These are phyloP conservation scores for Chelmon rostratus DNA, from an alignment of 2,797 vertebrate species.

Conservation along the genomic window DNA sequence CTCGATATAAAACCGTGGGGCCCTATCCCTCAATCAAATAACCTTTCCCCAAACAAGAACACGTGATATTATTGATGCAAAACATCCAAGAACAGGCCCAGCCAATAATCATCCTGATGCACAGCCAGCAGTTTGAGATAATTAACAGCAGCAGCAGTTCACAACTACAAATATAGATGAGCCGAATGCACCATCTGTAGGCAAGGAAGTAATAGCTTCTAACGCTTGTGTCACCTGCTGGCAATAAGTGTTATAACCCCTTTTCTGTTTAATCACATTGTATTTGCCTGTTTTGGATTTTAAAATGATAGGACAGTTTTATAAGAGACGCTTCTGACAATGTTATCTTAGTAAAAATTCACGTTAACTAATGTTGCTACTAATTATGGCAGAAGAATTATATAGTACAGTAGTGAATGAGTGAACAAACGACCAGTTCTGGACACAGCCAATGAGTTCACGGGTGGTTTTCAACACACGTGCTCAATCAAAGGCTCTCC, in stretches of 20 bases:
- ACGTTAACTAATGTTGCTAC: background rate
- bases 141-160: slow-evolving; percentile 3
- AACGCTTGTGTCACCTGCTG: background rate
- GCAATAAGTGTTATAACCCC: background rate
- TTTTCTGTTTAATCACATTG: background rate
- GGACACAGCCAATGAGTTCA: too few species aligned
- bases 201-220: background rate
- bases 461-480: too few species aligned
- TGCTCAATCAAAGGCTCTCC: too few species aligned
- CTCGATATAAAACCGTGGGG: background rate
- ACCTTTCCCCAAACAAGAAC: background rate
- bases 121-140: background rate
- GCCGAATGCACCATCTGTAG: background rate
- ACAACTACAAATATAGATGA: background rate
- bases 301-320: background rate
- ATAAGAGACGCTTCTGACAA: background rate
- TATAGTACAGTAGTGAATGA: too few species aligned
- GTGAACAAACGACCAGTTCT: too few species aligned
- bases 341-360: background rate
- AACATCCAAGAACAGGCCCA: background rate
- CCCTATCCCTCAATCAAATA: background rate
- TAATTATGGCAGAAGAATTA: background rate
- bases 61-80: background rate
- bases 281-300: background rate
- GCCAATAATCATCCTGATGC: background rate